A percentile compares a stretch with the other conserved stretches of the same genome.
phyloP scores from a whole-genome alignment of 2,888 invertebrate genomes.

The Griposia aprilina region DNA sequence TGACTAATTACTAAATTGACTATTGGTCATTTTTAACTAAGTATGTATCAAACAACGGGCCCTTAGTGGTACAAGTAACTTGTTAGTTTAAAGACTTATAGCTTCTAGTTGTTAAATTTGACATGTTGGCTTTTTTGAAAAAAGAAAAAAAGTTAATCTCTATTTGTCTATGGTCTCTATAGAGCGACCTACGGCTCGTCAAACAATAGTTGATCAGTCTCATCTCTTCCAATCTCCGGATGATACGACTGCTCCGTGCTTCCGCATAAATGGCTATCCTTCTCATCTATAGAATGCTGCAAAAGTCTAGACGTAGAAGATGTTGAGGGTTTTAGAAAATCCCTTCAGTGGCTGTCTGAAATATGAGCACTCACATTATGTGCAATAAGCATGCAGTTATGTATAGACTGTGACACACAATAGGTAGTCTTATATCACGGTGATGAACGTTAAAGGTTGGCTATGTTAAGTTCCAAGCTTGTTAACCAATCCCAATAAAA shows the following conservation, averaged over 20 bases:
- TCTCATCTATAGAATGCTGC: background rate
- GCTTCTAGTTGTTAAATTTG: background rate
- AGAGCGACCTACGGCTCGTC: background rate
- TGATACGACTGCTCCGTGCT: conserved; percentile 3
- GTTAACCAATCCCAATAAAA: conserved; percentile 7
- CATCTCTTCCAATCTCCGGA: background rate
- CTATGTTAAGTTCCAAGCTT: background rate
- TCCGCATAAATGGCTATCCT: background rate
- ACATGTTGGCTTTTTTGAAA: background rate
- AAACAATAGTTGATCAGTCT: background rate
- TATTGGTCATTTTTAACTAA: too few relatives aligned
- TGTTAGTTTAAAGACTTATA: background rate
- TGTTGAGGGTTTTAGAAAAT: background rate
- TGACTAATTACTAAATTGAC: too few relatives aligned
- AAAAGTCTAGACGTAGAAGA: background rate
- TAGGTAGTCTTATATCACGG: background rate
- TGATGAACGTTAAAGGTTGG: background rate
- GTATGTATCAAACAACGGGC: too few relatives aligned
- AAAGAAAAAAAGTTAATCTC: background rate
- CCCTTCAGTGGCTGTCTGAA: background rate
- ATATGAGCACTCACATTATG: background rate
- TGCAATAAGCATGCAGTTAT: background rate
- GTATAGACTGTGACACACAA: background rate
- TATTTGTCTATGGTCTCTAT: background rate
- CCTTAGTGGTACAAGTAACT: conserved; percentile 5